Evolutionary conservation across 1,140 invertebrate species (phyloP).

Genomic region (Papilio aristodemus): DNA sequence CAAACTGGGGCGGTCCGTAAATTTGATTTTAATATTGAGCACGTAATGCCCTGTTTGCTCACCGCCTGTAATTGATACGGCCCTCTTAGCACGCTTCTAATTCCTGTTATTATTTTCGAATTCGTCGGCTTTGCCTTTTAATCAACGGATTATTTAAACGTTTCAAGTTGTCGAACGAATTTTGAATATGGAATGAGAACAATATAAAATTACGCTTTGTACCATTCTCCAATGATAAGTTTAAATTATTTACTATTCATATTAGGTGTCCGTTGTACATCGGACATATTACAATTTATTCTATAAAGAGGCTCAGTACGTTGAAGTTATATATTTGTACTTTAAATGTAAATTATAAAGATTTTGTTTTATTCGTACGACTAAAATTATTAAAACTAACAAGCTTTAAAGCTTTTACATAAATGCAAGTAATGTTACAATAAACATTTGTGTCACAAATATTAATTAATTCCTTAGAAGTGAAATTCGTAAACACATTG

Average conservation of each 20-base stretch:
- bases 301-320: too few relatives aligned
- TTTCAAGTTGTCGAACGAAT: constrained; percentile 32
- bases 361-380: too few relatives aligned
- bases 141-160: constrained; percentile 60
- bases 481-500: not conserved
- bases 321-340: too few relatives aligned
- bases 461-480: not conserved
- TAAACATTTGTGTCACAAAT: not conserved
- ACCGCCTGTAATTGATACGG: constrained; percentile 70
- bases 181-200: constrained; percentile 30
- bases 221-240: not conserved
- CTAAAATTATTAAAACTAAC: too few relatives aligned
- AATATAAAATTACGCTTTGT: constrained; percentile 4
- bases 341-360: too few relatives aligned
- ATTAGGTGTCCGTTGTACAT: too few relatives aligned
- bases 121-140: constrained; percentile 62
- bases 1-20: constrained; percentile 59
- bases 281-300: too few relatives aligned
- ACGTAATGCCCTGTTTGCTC: constrained; percentile 69
- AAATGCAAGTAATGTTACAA: too few relatives aligned
- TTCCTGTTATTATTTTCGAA: constrained; percentile 75
- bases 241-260: not conserved
- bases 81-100: constrained; percentile 68
- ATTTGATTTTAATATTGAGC: constrained; percentile 78
- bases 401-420: too few relatives aligned